Evolutionary conservation across 2,888 invertebrate genomes (phyloP).

Genomic region (Orgyia antiqua): DNA sequence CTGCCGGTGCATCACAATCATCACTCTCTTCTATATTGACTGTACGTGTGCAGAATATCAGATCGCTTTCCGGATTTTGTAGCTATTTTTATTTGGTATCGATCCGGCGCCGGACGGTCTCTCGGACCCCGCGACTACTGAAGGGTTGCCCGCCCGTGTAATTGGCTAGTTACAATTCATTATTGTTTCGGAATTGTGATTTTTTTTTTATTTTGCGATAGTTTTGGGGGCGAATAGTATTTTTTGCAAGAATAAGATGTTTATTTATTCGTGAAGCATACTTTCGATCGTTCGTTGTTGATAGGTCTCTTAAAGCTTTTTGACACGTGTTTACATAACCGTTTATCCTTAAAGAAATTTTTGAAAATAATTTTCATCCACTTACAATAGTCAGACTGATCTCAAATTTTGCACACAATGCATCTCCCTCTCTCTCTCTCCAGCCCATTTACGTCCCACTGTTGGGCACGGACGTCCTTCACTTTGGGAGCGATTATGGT

Average conservation of each 20-base stretch:
- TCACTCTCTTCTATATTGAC: conserved; percentile 73
- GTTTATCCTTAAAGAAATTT: no score
- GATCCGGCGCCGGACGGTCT: conserved; percentile 41
- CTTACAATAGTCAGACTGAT: no score
- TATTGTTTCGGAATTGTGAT: conserved; percentile 50
- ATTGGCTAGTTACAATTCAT: conserved; percentile 75
- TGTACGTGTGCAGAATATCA: conserved; percentile 66
- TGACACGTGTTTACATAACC: no score
- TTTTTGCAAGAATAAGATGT: background rate
- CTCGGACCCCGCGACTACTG: conserved; percentile 40
- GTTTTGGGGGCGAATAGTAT: conserved; percentile 8
- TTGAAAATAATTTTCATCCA: no score
- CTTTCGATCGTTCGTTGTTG: no score
- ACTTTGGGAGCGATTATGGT: no score
- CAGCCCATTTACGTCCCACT: no score
- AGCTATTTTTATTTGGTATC: conserved; percentile 71
- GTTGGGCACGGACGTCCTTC: no score
- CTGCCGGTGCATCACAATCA: conserved; percentile 70
- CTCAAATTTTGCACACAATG: no score
- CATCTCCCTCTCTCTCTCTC: no score
- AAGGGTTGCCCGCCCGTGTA: conserved; percentile 71
- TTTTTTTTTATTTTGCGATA: conserved; percentile 31
- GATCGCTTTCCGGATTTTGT: conserved; percentile 64
- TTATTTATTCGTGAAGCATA: background rate
- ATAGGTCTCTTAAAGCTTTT: no score